phyloP scores from a whole-genome alignment of 2,113 vertebrate species.

The Chaenogobius annularis region DNA sequence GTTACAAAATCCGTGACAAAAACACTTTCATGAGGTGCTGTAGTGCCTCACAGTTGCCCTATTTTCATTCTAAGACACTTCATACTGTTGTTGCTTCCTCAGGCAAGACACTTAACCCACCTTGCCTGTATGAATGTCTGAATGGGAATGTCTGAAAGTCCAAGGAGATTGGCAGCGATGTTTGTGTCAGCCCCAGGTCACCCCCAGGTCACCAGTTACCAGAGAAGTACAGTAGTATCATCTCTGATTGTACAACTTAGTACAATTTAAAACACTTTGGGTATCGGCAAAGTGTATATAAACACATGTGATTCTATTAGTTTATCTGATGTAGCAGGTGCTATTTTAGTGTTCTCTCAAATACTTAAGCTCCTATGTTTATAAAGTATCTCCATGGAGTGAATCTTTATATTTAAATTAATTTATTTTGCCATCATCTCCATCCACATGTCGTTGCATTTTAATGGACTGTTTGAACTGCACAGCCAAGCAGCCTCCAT shows the following conservation, averaged over 20 bases:
- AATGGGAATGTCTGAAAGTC: not conserved
- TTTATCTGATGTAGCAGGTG: too few species aligned
- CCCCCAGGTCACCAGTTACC: not conserved
- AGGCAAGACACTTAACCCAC: not conserved
- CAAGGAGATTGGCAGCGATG: not conserved
- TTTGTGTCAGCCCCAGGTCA: not conserved
- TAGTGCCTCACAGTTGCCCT: not conserved
- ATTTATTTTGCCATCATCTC: not conserved
- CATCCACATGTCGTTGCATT: not conserved
- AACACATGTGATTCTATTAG: not conserved
- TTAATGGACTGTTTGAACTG: conserved; percentile 18
- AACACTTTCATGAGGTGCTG: not conserved
- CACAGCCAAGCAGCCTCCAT: conserved; percentile 14
- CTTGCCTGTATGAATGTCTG: not conserved
- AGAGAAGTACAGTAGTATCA: not conserved
- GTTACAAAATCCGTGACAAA: too few species aligned
- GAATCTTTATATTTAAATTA: not conserved
- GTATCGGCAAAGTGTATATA: too few species aligned
- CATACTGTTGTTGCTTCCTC: not conserved
- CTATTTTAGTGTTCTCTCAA: not conserved
- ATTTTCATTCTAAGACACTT: not conserved
- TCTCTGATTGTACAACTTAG: not conserved
- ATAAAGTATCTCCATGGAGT: not conserved
- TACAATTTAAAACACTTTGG: not conserved
- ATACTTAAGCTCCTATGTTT: not conserved